Evolutionary conservation across 2,113 vertebrate genomes (phyloP).

Genomic region (Pycnonotus jocosus): DNA sequence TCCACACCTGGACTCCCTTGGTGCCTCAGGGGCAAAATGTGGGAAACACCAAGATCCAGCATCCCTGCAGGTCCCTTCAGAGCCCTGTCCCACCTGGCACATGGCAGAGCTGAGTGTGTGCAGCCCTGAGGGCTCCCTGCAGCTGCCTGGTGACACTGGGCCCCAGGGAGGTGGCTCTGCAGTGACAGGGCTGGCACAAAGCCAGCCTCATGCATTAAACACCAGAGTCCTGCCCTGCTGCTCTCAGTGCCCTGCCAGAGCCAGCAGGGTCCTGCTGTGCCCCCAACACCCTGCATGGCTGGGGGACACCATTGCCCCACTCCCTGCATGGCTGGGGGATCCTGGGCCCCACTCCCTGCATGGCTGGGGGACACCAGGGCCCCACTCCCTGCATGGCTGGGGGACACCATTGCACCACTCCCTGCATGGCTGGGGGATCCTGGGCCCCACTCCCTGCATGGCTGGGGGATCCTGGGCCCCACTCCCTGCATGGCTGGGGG

Average conservation of each 20-base stretch:
- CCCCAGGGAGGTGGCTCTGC: neutral
- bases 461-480: neutral
- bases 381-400: neutral
- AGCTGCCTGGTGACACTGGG: neutral
- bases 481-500: too few relatives aligned
- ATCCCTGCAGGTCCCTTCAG: neutral
- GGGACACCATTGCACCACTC: neutral
- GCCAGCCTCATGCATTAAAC: neutral
- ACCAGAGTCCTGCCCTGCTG: neutral
- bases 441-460: accelerated
- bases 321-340: neutral
- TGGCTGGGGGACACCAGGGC: neutral
- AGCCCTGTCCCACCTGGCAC: neutral
- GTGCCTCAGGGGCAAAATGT: neutral
- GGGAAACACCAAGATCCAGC: neutral
- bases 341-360: neutral
- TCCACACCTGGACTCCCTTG: neutral
- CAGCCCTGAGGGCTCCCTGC: neutral
- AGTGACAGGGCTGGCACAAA: neutral
- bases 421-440: neutral
- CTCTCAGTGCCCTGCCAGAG: neutral
- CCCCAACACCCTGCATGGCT: neutral
- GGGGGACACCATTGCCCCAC: neutral
- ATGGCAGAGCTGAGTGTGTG: neutral
- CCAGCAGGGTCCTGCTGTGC: neutral